Percentiles rank a stretch among this genome's conserved stretches.
These are phyloP conservation scores for Chouioia cunea DNA, from an alignment of 2,888 invertebrate genomes.

Conservation along the genomic window DNA sequence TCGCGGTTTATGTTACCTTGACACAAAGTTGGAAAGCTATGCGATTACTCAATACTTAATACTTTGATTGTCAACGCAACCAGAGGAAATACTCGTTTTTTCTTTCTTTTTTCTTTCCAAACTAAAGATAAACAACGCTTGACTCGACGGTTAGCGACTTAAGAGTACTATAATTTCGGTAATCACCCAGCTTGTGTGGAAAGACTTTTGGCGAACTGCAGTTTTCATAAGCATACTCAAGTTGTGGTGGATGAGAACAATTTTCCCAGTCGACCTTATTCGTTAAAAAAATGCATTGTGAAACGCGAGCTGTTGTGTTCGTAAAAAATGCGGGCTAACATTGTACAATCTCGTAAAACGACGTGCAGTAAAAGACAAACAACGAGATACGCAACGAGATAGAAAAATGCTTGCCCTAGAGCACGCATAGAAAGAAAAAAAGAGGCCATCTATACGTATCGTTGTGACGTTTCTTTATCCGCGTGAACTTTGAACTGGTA, in stretches of 20 bases:
- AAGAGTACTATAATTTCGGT: no score
- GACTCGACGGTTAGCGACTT: no score
- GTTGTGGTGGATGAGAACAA: no score
- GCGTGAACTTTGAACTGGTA: constrained; percentile 37
- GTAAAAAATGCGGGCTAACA: constrained; percentile 30
- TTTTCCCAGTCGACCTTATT: no score
- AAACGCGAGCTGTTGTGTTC: neutral
- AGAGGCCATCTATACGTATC: constrained; percentile 20
- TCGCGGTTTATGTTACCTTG: neutral
- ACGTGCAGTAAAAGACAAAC: constrained; percentile 7
- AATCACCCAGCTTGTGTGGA: no score
- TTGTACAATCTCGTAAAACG: constrained; percentile 7
- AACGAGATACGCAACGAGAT: neutral
- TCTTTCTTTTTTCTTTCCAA: neutral
- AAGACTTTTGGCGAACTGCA: no score
- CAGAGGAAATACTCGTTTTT: neutral
- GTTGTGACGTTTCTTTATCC: constrained; percentile 22
- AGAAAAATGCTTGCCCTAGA: no score
- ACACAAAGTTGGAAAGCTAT: no score
- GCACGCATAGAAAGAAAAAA: neutral
- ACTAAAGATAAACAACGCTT: neutral
- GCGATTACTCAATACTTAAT: constrained; percentile 4
- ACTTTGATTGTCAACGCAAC: neutral
- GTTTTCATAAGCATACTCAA: no score
- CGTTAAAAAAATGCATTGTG: no score